These are phyloP conservation scores for Meda fulgida DNA, from an alignment of 2,797 vertebrate species.

Conservation along the genomic window DNA sequence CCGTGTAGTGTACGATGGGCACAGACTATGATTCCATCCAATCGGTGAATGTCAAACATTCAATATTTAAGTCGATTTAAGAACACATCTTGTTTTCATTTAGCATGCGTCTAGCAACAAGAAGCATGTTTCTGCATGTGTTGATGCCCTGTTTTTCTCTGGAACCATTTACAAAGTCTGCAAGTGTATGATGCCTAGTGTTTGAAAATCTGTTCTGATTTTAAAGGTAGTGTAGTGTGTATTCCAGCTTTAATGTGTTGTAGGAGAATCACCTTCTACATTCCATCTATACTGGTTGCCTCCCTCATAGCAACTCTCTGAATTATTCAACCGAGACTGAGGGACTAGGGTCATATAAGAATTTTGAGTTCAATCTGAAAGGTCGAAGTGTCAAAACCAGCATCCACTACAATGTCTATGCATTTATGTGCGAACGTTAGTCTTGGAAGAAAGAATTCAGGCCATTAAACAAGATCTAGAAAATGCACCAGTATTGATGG, in stretches of 20 bases:
- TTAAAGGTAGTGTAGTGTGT: background rate
- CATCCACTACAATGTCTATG: constrained; percentile 49
- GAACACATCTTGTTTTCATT: background rate
- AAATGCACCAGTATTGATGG: constrained; percentile 12
- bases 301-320: background rate
- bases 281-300: constrained; percentile 20
- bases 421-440: constrained; percentile 30
- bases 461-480: constrained; percentile 13
- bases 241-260: background rate
- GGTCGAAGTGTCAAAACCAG: constrained; percentile 36
- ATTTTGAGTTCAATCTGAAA: background rate
- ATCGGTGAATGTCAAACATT: background rate
- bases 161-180: background rate
- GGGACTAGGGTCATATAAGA: background rate
- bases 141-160: background rate
- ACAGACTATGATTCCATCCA: background rate
- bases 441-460: constrained; percentile 16
- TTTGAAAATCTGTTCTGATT: background rate
- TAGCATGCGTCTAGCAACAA: background rate
- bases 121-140: background rate
- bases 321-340: background rate
- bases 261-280: constrained; percentile 13
- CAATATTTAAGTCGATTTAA: background rate
- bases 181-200: background rate
- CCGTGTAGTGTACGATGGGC: background rate